Percentiles rank a stretch among this genome's conserved stretches.
phyloP scores from a whole-genome alignment of 2,113 vertebrate species.

The Corydoras maculifer region DNA sequence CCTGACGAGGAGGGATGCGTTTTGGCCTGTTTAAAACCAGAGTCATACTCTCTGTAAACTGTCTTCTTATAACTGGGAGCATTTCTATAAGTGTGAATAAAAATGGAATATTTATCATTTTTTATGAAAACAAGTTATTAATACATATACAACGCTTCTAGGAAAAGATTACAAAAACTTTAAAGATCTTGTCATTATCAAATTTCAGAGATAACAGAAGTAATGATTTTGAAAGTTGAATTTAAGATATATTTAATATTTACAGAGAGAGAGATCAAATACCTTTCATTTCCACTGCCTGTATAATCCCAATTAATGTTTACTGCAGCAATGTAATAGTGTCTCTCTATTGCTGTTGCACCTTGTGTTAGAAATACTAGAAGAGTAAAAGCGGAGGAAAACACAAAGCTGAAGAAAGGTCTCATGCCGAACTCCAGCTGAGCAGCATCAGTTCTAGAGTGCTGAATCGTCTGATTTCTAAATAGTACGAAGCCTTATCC shows the following conservation, averaged over 20 bases:
- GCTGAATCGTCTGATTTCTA: slow-evolving; percentile 41
- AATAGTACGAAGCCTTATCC: slow-evolving; percentile 26
- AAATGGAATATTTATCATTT: background rate
- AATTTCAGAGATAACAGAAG: too few species aligned
- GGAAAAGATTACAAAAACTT: too few species aligned
- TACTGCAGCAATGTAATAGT: slow-evolving; percentile 66
- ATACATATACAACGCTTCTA: too few species aligned
- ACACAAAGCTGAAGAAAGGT: slow-evolving; percentile 40
- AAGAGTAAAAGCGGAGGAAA: slow-evolving; percentile 33
- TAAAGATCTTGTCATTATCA: too few species aligned
- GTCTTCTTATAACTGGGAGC: slow-evolving; percentile 78
- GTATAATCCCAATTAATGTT: slow-evolving; percentile 66
- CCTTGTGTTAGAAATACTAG: slow-evolving; percentile 45
- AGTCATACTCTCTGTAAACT: slow-evolving; percentile 86
- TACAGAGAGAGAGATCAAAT: slow-evolving; percentile 2
- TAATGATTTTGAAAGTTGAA: background rate
- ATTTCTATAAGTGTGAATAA: slow-evolving; percentile 34
- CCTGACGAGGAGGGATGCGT: slow-evolving; percentile 70
- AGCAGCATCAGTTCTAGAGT: slow-evolving; percentile 32
- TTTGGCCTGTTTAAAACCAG: slow-evolving; percentile 76
- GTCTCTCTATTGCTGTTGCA: slow-evolving; percentile 50
- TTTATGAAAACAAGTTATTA: too few species aligned
- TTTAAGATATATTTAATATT: background rate
- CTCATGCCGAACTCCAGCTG: slow-evolving; percentile 53
- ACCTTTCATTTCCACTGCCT: slow-evolving; percentile 36